Conservation (phyloP, 1,140 invertebrate genomes). For the Sminthurides bifidus region DNA sequence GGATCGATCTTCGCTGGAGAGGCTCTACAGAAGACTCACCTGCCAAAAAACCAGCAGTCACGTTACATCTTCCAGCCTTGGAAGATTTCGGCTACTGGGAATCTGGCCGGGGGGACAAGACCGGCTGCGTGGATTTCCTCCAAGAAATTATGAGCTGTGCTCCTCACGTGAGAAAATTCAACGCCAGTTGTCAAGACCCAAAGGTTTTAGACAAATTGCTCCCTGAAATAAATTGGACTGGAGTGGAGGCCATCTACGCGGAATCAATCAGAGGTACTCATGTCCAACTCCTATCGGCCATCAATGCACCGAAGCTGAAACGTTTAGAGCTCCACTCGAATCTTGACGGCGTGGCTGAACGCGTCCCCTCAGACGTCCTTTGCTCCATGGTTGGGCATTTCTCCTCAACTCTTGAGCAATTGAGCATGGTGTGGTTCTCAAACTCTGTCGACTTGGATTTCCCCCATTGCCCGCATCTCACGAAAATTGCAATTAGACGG, state of each 20-base stretch:
- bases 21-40: too few species aligned
- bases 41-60: too few species aligned
- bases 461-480: not conserved
- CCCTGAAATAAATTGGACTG: not conserved
- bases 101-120: not conserved
- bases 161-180: not conserved
- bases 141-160: not conserved
- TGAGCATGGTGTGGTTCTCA: not conserved
- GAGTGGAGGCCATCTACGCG: not conserved
- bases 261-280: not conserved
- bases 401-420: not conserved
- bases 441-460: not conserved
- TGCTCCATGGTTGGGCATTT: not conserved
- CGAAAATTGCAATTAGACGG: not conserved
- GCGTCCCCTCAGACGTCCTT: not conserved
- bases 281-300: not conserved
- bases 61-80: not conserved
- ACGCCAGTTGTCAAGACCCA: not conserved
- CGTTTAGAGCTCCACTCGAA: not conserved
- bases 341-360: not conserved
- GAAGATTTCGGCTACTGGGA: not conserved
- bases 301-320: not conserved
- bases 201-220: not conserved
- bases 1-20: not conserved
- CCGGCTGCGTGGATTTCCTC: not conserved